Percentiles rank a stretch among this genome's conserved stretches.
These are phyloP conservation scores for Lepus europaeus DNA, from an alignment of 2,113 vertebrate genomes.

Conservation along the genomic window DNA sequence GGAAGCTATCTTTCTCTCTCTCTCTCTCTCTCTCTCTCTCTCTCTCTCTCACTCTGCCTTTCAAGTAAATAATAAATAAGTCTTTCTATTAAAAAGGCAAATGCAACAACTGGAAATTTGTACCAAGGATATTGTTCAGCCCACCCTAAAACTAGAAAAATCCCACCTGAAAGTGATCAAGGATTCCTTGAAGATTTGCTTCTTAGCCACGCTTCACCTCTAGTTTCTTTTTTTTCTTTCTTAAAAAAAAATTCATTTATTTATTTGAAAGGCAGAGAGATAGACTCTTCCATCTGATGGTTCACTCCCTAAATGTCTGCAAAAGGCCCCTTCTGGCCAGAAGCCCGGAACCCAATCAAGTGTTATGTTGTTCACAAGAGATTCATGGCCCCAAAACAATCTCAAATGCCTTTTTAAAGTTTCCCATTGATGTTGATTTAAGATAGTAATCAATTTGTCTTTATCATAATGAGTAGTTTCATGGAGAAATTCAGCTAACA, in stretches of 20 bases:
- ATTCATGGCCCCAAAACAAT: background rate
- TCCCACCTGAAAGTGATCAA: background rate
- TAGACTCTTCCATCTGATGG: no score
- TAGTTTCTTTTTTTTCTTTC: background rate
- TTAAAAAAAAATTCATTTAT: no score
- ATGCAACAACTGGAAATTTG: background rate
- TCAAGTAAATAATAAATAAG: no score
- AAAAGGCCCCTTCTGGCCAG: no score
- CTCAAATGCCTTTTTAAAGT: constrained; percentile 43
- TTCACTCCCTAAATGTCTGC: no score
- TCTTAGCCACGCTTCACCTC: background rate
- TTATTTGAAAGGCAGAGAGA: no score
- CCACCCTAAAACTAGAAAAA: background rate
- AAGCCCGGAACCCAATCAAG: no score
- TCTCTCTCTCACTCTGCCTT: no score
- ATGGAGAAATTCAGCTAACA: background rate
- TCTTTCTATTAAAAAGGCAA: no score
- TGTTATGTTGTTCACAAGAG: background rate
- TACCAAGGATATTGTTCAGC: constrained; percentile 12
- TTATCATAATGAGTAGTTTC: background rate
- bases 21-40: no score
- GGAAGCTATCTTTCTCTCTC: no score
- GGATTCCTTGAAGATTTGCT: background rate
- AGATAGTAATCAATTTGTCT: background rate
- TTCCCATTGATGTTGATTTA: background rate